A percentile compares a stretch with the other conserved stretches of the same genome.
phyloP scores from a whole-genome alignment of 2,113 vertebrate species.

The Lophius piscatorius region DNA sequence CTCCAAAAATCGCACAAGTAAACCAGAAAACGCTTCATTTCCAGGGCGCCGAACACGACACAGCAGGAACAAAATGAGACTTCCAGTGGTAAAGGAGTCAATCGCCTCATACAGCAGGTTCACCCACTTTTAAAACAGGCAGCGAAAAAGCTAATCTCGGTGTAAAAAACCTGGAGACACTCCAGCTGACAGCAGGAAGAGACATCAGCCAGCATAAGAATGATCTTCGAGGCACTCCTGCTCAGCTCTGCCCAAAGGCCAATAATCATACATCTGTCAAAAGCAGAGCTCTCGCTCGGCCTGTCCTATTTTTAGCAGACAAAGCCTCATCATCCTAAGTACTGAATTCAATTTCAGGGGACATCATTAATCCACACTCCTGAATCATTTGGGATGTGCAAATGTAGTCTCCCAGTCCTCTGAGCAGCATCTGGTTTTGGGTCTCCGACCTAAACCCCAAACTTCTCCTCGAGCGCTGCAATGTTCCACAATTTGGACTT shows the following conservation, averaged over 20 bases:
- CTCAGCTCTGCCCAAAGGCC: constrained; percentile 45
- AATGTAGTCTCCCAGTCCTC: constrained; percentile 35
- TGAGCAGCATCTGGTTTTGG: constrained; percentile 18
- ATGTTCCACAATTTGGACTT: neutral
- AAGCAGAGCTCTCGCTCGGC: constrained; percentile 35
- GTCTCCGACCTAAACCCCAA: neutral
- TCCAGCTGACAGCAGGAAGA: neutral
- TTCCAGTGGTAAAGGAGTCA: too few species aligned
- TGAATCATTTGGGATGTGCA: constrained; percentile 56
- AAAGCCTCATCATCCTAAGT: constrained; percentile 72
- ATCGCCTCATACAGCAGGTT: too few species aligned
- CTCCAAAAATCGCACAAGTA: too few species aligned
- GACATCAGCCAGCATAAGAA: neutral
- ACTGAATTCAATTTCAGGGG: constrained; percentile 67
- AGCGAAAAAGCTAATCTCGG: too few species aligned
- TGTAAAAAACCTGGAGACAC: too few species aligned
- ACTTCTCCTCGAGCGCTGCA: neutral
- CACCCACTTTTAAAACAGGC: too few species aligned
- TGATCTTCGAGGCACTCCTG: constrained; percentile 6
- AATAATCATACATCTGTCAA: constrained; percentile 51
- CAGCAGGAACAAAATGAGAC: too few species aligned
- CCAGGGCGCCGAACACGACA: too few species aligned
- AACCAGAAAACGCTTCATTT: too few species aligned
- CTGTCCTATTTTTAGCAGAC: constrained; percentile 70
- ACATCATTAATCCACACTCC: constrained; percentile 67